Conservation (phyloP, 1,140 invertebrate species). For the Aethina tumida region DNA sequence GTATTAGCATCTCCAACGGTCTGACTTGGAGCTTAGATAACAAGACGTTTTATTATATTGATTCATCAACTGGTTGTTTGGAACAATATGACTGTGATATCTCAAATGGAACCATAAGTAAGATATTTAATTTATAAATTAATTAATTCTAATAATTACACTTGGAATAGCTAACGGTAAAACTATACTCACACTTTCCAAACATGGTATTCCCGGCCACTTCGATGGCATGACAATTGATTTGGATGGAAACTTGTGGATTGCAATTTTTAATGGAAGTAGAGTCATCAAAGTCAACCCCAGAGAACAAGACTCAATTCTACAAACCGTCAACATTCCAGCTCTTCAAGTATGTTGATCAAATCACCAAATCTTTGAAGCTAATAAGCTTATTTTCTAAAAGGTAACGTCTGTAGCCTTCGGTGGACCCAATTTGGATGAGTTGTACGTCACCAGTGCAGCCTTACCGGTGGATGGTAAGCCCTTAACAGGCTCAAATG, state of each 20-base stretch:
- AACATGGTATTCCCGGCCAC: conserved; percentile 25
- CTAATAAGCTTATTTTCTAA: too few species aligned
- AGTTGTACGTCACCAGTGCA: conserved; percentile 63
- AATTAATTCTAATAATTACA: too few species aligned
- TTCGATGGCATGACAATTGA: conserved; percentile 63
- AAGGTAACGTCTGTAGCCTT: conserved; percentile 70
- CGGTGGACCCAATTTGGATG: conserved; percentile 61
- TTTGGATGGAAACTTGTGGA: conserved; percentile 49
- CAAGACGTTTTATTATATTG: conserved; percentile 63
- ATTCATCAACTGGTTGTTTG: conserved; percentile 53
- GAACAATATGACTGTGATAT: conserved; percentile 64
- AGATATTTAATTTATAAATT: conserved; percentile 30
- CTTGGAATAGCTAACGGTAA: conserved; percentile 21
- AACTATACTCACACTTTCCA: conserved; percentile 15
- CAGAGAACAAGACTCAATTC: conserved; percentile 24
- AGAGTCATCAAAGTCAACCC: conserved; percentile 25
- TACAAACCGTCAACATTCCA: conserved; percentile 19
- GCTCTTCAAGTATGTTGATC: conserved; percentile 19
- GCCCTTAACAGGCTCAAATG: conserved; percentile 9
- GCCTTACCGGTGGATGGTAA: conserved; percentile 12
- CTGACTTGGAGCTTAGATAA: conserved; percentile 60
- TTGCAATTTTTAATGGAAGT: conserved; percentile 42
- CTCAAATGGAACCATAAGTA: conserved; percentile 51
- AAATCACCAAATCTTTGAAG: too few species aligned
- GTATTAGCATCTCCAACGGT: conserved; percentile 66